These are phyloP conservation scores for Pediacus dermestoides DNA, from an alignment of 2,888 invertebrate genomes.

Conservation along the genomic window DNA sequence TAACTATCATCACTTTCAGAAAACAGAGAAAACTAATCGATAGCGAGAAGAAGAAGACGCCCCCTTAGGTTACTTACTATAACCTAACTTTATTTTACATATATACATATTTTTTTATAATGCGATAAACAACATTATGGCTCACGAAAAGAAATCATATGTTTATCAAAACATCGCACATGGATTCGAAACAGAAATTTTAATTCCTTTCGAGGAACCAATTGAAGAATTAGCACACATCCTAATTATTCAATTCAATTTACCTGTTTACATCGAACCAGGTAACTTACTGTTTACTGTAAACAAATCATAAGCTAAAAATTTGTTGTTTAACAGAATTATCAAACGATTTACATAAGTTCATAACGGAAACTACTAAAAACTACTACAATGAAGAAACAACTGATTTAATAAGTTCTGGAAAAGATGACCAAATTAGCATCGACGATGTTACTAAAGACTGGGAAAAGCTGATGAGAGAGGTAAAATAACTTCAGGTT, in stretches of 20 bases:
- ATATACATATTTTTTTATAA: no score
- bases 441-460: conserved; percentile 72
- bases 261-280: conserved; percentile 45
- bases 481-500: conserved; percentile 44
- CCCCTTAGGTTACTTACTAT: no score
- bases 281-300: conserved; percentile 33
- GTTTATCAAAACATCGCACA: no score
- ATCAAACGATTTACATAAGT: conserved; percentile 41
- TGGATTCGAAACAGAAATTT: conserved; percentile 32
- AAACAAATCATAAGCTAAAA: neutral
- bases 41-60: no score
- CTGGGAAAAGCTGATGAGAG: conserved; percentile 76
- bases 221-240: conserved; percentile 41
- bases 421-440: conserved; percentile 62
- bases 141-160: no score
- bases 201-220: conserved; percentile 39
- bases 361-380: conserved; percentile 64
- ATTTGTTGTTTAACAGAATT: conserved; percentile 15
- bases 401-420: conserved; percentile 58
- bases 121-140: no score
- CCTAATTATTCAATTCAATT: conserved; percentile 36
- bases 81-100: no score
- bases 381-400: conserved; percentile 65
- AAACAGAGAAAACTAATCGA: no score
- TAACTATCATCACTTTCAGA: no score